Evolutionary conservation across 1,140 invertebrate species (phyloP).

Genomic region (Stratiolaelaps scimitus): DNA sequence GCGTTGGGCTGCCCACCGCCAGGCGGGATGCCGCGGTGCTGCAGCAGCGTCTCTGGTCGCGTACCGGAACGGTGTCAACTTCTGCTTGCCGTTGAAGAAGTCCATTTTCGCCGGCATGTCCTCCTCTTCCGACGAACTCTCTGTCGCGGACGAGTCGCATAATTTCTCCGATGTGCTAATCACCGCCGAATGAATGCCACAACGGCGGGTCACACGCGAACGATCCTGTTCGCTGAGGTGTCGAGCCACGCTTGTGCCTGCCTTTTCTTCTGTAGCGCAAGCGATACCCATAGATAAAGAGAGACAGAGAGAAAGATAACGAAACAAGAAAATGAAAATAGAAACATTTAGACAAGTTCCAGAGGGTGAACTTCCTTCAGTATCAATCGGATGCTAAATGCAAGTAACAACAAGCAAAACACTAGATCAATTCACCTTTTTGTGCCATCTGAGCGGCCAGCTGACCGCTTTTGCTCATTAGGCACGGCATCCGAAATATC

Average conservation of each 20-base stretch:
- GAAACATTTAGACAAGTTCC: too few relatives aligned
- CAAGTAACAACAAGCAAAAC: neutral
- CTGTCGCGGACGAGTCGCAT: conserved; percentile 20
- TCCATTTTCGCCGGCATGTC: conserved; percentile 18
- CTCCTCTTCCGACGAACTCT: conserved; percentile 25
- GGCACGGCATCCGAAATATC: conserved; percentile 15
- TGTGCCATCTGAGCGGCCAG: conserved; percentile 15
- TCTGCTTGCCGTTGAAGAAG: conserved; percentile 3
- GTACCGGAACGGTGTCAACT: conserved; percentile 16
- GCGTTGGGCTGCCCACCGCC: conserved; percentile 66
- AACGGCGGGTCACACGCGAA: neutral
- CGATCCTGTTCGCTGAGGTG: conserved; percentile 3
- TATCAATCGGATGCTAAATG: too few relatives aligned
- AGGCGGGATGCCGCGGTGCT: conserved; percentile 46
- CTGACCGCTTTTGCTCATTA: conserved; percentile 25
- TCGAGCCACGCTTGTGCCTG: neutral
- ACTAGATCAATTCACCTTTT: neutral
- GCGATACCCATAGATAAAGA: too few relatives aligned
- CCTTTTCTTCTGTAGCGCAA: neutral
- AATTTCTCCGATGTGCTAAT: conserved; percentile 4
- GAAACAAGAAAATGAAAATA: too few relatives aligned
- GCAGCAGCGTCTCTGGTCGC: neutral
- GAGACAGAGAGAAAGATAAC: too few relatives aligned
- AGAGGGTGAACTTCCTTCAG: too few relatives aligned
- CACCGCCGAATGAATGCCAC: conserved; percentile 10